Evolutionary conservation across 2,797 vertebrate species (phyloP).

Genomic region (Varecia variegata): DNA sequence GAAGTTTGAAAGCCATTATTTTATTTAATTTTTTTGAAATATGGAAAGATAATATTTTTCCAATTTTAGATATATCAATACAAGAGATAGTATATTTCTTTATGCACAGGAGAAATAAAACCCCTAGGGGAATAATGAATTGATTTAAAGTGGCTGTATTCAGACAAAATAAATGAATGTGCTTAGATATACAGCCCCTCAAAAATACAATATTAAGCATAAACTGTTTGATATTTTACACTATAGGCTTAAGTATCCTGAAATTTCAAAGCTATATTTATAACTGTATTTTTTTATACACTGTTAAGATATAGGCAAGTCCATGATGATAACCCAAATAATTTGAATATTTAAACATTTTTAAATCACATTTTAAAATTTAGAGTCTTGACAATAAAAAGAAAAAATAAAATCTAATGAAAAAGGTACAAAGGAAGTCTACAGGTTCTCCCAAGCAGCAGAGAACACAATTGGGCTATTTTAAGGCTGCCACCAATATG

Average conservation of each 20-base stretch:
- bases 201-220: background rate
- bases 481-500: background rate
- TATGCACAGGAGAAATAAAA: background rate
- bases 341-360: slow-evolving; percentile 5
- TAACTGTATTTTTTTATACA: background rate
- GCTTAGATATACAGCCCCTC: background rate
- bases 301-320: background rate
- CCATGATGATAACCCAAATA: background rate
- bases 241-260: background rate
- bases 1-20: background rate
- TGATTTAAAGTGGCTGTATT: slow-evolving; percentile 17
- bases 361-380: slow-evolving; percentile 32
- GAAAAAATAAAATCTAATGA: background rate
- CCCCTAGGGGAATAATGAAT: background rate
- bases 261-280: slow-evolving; percentile 16
- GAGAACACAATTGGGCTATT: background rate
- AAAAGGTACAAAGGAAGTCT: background rate
- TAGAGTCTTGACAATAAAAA: background rate
- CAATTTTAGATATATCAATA: background rate
- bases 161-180: slow-evolving; percentile 22
- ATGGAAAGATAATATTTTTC: background rate
- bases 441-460: background rate
- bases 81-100: background rate
- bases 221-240: background rate
- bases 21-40: slow-evolving; percentile 14